Conservation (phyloP, 2,113 vertebrate species). For the Cinclus mexicanus region DNA sequence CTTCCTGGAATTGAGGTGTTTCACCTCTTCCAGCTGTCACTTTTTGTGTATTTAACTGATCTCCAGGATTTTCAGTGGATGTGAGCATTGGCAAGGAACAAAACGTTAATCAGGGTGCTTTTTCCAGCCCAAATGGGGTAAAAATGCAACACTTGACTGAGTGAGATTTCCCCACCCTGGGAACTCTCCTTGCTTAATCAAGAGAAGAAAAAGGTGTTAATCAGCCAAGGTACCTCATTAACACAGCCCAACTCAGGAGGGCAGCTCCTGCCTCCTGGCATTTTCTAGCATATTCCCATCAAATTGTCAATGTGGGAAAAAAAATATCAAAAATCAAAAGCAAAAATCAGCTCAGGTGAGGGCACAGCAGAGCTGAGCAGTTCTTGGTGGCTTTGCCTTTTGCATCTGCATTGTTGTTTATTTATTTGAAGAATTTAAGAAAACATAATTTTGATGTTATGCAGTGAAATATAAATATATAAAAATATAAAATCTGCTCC, state of each 20-base stretch:
- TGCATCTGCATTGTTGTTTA: background rate
- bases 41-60: background rate
- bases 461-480: background rate
- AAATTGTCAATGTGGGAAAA: background rate
- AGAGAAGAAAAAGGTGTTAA: background rate
- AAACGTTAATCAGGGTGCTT: background rate
- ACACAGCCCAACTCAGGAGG: background rate
- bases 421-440: background rate
- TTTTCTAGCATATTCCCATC: background rate
- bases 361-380: background rate
- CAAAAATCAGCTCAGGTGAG: background rate
- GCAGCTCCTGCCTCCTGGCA: background rate
- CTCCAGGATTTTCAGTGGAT: background rate
- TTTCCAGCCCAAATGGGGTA: background rate
- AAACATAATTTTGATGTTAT: background rate
- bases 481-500: background rate
- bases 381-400: background rate
- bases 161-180: background rate
- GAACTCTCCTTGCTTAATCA: background rate
- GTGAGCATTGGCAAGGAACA: background rate
- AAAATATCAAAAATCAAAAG: background rate
- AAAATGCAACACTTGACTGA: background rate
- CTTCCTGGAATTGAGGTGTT: background rate
- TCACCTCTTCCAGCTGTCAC: background rate
- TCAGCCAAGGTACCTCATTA: background rate